Evolutionary conservation across 1,140 invertebrate species (phyloP).

Genomic region (Drosophila biarmipes): DNA sequence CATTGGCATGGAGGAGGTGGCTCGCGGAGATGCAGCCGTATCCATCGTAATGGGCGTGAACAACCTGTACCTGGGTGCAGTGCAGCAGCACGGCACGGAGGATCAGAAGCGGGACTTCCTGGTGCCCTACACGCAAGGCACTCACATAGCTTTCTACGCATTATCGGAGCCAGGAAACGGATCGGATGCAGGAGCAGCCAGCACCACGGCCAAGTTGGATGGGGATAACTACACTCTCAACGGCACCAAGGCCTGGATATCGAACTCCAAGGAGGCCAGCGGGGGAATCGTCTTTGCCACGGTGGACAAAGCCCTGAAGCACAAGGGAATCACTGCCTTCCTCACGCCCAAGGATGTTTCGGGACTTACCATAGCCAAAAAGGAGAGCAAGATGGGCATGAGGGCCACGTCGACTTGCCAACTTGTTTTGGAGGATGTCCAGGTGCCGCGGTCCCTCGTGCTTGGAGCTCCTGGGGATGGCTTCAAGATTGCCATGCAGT

Average conservation of each 20-base stretch:
- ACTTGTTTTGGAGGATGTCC: constrained; percentile 96
- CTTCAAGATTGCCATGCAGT: constrained; percentile 98
- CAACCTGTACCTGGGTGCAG: constrained; percentile 94
- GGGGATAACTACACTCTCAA: constrained; percentile 91
- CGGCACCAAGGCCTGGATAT: constrained; percentile 98
- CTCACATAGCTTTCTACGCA: constrained; percentile 90
- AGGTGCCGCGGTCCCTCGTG: constrained; percentile 91
- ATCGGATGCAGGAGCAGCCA: constrained; percentile 97
- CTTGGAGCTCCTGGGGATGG: constrained; percentile 91
- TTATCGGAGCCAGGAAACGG: constrained; percentile 92
- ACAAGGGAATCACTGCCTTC: constrained; percentile 96
- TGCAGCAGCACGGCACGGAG: constrained; percentile 91
- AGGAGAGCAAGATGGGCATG: constrained; percentile 98
- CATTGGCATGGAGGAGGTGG: constrained; percentile 97
- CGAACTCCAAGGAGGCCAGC: constrained; percentile 95
- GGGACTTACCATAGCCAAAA: constrained; percentile 93
- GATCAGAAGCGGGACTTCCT: constrained; percentile 93
- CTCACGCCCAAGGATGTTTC: constrained; percentile 92
- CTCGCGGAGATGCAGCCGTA: constrained; percentile 92
- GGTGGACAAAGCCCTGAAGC: constrained; percentile 95
- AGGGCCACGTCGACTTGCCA: constrained; percentile 96
- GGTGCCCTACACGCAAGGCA: constrained; percentile 90
- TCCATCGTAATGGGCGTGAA: constrained; percentile 96
- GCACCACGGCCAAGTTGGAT: constrained; percentile 90
- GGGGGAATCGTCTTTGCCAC: constrained; percentile 95